Evolutionary conservation across 2,113 vertebrate species (phyloP), one percentile per base, ranked within the genome.

Genomic region (Microtus pennsylvanicus): DNA sequence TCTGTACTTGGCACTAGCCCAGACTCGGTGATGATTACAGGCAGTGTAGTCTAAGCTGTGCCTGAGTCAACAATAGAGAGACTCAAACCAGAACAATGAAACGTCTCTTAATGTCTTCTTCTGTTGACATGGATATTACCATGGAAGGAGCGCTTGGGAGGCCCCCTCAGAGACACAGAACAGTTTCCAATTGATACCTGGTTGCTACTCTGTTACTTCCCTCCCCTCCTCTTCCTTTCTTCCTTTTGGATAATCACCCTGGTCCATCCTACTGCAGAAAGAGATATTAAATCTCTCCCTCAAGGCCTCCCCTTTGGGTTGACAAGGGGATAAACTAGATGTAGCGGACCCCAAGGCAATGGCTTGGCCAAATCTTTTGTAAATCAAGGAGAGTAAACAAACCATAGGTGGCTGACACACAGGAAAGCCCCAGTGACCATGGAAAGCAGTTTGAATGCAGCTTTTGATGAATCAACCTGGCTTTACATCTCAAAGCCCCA

Each of bases 281-380:
- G 33, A 26, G 33, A 26, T 38, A 19, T 17, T 78, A 86, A 94
- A 67, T 81, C 70, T 47, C 77, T 83, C 50, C 69, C 35, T 75
- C 93, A 76, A 19, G 26, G 65, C 80, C 76, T 61, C 30, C 90
- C 26, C 35, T 82, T n/a, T 72, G 88, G 47, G 72, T 93, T 26
- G 90, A 91, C 94, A 89, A 78, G 69, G 14, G 90, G 83, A 95
- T 87, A 97, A 96, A 89, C 45, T 65, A 76, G 92, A 50, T 78
- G 47, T 10, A 55, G 77, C 45, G 47, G 90, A 47, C 80, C 63
- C 67, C 6, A 0, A 63, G 72, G 77, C 69, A 81, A 63, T 76
- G 61, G 26, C 50, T 94, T 86, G 89, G 61, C 69, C 45, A 21
- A 82, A 72, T 77, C 91, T 65, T 96, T 97, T 95, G 74, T 70